Evolutionary conservation across 2,888 invertebrate genomes (phyloP).

Genomic region (Baronia brevicornis): DNA sequence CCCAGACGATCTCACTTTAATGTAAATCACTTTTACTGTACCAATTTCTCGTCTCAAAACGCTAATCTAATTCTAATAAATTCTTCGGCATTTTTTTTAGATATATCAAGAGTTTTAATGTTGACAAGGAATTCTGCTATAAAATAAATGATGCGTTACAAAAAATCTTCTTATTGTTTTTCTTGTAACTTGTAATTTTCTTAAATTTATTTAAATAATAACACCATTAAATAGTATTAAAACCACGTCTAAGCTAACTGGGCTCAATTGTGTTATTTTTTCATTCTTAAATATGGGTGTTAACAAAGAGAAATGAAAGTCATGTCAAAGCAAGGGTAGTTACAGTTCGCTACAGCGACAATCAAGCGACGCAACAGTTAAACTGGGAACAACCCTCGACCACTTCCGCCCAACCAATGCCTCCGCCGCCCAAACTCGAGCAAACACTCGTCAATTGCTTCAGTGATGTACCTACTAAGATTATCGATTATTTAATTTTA

Average conservation of each 20-base stretch:
- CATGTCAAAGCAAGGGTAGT: conserved; percentile 1
- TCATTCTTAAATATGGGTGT: not conserved
- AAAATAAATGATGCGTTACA: conserved; percentile 11
- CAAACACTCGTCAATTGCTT: conserved; percentile 65
- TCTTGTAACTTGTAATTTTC: no score
- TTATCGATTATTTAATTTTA: conserved; percentile 19
- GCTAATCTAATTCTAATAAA: conserved; percentile 47
- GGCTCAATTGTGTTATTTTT: no score
- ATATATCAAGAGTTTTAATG: conserved; percentile 32
- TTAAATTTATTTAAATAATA: no score
- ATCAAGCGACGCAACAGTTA: conserved; percentile 70
- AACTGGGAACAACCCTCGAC: conserved; percentile 59
- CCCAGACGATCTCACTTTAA: conserved; percentile 59
- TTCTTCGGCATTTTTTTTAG: conserved; percentile 39
- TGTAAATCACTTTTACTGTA: conserved; percentile 72
- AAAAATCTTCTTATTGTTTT: conserved; percentile 3
- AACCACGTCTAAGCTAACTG: no score
- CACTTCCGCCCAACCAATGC: conserved; percentile 58
- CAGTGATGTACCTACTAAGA: conserved; percentile 36
- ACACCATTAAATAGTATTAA: no score
- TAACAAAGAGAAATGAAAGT: not conserved
- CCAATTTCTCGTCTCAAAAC: conserved; percentile 58
- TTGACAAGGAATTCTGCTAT: conserved; percentile 13
- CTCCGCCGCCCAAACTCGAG: conserved; percentile 59
- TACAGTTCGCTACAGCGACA: conserved; percentile 28